Evolutionary conservation across 2,888 invertebrate genomes (phyloP), one percentile per base, ranked within the genome.

Genomic region (Oeneis ivallda): DNA sequence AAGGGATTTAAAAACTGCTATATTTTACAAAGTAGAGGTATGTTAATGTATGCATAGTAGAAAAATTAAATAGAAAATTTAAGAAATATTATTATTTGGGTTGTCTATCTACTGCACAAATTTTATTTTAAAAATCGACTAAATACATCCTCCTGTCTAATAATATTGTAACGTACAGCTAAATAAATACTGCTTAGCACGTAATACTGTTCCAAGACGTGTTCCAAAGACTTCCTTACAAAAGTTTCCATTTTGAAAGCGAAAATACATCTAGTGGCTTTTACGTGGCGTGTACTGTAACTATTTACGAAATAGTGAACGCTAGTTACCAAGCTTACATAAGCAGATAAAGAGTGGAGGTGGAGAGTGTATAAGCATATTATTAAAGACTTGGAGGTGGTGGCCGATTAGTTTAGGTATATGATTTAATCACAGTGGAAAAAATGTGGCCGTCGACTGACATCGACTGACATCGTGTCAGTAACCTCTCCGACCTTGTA

Each of bases 281-380:
- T 57, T 43, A 58, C 41, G 58, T 64, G 34, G 54, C 26, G 10
- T 19, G 53, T 53, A 37, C 32, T 8, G 19, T 53, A 53, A 6
- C 9, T 34, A 34, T 53, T 53, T 37, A 53, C 56, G 10, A 26
- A n/a, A 53, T 32, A n/a, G 19, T 32, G 37, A 65, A 47, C 34
- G 60, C 37, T 50, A 50, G 41, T 15, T 45, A 43, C 6, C 13
- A 41, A 32, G 47, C 52, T 43, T 39, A 56, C 34, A 41, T 39
- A 67, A 64, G 41, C 47, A 66, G 58, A 59, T 66, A 53, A 64
- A 59, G 63, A 59, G 58, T 54, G 59, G 1, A 43, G 41, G 1
- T 49, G n/a, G n/a, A 19, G 19, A 49, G 19, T 49, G 49, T 26
- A 26, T 49, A 26, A 49, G 19, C 49, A 49, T 49, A 49, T 19